Evolutionary conservation across 2,888 invertebrate genomes (phyloP).

Genomic region (Cheilosia pagana): DNA sequence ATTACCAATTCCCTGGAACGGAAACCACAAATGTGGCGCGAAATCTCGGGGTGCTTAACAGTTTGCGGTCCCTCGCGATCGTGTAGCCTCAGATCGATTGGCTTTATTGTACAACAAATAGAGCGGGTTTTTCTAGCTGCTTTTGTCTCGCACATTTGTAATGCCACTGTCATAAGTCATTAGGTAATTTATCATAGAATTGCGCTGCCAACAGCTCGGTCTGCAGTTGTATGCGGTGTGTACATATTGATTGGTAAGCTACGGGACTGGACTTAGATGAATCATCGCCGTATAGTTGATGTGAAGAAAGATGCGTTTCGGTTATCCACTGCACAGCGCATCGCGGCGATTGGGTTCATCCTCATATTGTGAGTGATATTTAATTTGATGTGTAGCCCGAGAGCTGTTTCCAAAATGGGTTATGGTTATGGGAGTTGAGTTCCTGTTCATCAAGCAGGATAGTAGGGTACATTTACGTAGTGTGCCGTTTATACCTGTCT

Average conservation of each 20-base stretch:
- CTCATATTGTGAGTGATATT: slow-evolving; percentile 2
- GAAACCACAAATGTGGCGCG: slow-evolving; percentile 58
- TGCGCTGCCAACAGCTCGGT: slow-evolving; percentile 28
- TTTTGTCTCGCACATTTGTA: slow-evolving; percentile 30
- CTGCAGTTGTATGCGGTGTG: slow-evolving; percentile 35
- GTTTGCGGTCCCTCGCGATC: slow-evolving; percentile 41
- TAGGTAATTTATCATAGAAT: slow-evolving; percentile 62
- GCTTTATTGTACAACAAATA: slow-evolving; percentile 40
- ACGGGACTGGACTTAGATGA: slow-evolving; percentile 36
- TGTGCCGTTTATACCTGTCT: too few relatives aligned
- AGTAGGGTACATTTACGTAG: too few relatives aligned
- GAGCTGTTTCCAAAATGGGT: slow-evolving; percentile 13
- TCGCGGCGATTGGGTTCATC: slow-evolving; percentile 22
- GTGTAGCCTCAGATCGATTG: slow-evolving; percentile 53
- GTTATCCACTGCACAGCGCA: slow-evolving; percentile 45
- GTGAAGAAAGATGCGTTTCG: slow-evolving; percentile 30
- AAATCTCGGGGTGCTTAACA: slow-evolving; percentile 20
- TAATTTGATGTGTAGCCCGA: slow-evolving; percentile 33
- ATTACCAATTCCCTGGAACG: slow-evolving; percentile 37
- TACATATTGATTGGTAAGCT: slow-evolving; percentile 32
- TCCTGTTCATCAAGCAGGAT: neutral
- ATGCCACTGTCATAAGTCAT: slow-evolving; percentile 56
- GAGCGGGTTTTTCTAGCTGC: slow-evolving; percentile 35
- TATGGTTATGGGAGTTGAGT: neutral
- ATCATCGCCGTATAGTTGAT: slow-evolving; percentile 17